phyloP scores from a whole-genome alignment of 2,113 vertebrate species.

The Erythrocercus mccallii region DNA sequence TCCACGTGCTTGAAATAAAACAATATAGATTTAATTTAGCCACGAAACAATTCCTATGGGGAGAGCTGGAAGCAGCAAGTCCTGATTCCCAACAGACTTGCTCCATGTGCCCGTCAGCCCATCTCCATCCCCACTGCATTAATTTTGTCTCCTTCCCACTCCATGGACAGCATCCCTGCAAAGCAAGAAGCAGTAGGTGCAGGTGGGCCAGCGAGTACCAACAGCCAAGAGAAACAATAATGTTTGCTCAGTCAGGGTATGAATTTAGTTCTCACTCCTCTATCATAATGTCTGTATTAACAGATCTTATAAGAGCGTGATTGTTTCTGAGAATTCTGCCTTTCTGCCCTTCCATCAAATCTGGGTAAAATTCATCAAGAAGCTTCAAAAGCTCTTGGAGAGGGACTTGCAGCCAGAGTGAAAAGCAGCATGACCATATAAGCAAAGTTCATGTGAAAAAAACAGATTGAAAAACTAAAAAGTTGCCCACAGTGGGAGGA shows the following conservation, averaged over 20 bases:
- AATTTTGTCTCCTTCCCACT: not conserved
- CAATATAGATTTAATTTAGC: not conserved
- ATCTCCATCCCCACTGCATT: not conserved
- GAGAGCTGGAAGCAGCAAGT: not conserved
- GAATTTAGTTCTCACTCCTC: not conserved
- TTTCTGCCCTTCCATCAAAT: not conserved
- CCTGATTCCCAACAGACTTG: not conserved
- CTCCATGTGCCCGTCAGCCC: not conserved
- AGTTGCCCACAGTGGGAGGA: not conserved
- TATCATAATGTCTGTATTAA: not conserved
- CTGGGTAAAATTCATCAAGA: not conserved
- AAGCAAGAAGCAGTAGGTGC: not conserved
- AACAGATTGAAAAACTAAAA: not conserved
- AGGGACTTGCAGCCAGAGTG: not conserved
- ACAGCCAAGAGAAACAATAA: constrained; percentile 24
- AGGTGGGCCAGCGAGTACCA: not conserved
- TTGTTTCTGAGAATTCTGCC: not conserved
- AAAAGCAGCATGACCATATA: not conserved
- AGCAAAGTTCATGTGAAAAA: not conserved
- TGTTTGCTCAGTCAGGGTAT: not conserved
- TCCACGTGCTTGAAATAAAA: not conserved
- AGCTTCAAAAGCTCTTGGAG: not conserved
- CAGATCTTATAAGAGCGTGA: not conserved
- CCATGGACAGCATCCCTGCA: fast-evolving
- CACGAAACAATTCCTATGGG: not conserved